Evolutionary conservation across 2,113 vertebrate species (phyloP).

Genomic region (Plecturocebus donacophilus): DNA sequence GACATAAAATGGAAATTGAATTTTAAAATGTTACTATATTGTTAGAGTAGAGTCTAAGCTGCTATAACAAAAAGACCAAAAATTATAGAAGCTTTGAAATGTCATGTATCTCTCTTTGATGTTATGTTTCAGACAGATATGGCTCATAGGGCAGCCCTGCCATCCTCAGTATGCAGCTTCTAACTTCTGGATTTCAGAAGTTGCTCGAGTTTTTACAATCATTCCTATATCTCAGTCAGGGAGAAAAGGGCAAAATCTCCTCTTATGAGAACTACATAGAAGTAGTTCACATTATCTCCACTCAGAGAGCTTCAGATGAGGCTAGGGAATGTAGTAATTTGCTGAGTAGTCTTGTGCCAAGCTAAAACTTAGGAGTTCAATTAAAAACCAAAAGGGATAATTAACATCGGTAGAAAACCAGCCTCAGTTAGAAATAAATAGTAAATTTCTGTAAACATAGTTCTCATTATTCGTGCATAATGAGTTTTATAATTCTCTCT

Average conservation of each 20-base stretch:
- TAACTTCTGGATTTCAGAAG: not conserved
- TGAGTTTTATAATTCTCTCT: not conserved
- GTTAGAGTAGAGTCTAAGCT: not conserved
- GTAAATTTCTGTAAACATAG: not conserved
- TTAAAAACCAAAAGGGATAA: not conserved
- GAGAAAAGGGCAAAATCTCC: not conserved
- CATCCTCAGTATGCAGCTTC: not conserved
- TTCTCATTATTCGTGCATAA: not conserved
- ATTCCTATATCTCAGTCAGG: not conserved
- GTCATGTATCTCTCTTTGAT: not conserved
- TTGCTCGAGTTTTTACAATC: not conserved
- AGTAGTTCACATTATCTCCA: not conserved
- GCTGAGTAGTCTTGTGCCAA: not conserved
- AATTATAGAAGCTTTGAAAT: not conserved
- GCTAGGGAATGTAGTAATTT: not conserved
- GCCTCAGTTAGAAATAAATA: not conserved
- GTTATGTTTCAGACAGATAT: not conserved
- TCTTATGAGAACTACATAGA: not conserved
- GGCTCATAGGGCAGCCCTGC: accelerated
- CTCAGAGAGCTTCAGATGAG: not conserved
- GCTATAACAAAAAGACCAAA: not conserved
- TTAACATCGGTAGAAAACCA: not conserved
- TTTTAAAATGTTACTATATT: not conserved
- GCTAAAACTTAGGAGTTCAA: not conserved
- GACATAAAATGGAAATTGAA: not conserved